These are phyloP conservation scores for Phortica variegata DNA, from an alignment of 1,140 invertebrate genomes.

Conservation along the genomic window DNA sequence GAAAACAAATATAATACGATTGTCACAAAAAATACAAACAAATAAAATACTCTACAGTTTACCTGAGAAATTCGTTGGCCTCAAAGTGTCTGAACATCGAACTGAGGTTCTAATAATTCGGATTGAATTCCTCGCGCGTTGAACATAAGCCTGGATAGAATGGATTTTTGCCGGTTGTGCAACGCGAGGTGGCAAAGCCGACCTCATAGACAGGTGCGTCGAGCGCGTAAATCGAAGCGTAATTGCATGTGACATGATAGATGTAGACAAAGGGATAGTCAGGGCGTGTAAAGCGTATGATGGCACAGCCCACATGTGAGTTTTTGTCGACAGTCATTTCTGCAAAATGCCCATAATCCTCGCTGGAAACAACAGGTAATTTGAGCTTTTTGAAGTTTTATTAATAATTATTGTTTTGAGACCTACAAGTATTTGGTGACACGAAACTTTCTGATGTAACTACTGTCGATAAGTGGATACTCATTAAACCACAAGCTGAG, in stretches of 20 bases:
- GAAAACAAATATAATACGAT: too few relatives aligned
- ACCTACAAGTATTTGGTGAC: conserved; percentile 51
- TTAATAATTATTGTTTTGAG: background rate
- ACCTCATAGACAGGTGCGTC: conserved; percentile 39
- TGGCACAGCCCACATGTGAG: conserved; percentile 41
- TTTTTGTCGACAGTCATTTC: conserved; percentile 51
- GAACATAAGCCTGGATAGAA: conserved; percentile 51
- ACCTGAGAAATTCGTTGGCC: conserved; percentile 24
- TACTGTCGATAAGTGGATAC: conserved; percentile 41
- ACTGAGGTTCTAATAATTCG: conserved; percentile 33
- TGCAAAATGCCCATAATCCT: conserved; percentile 53
- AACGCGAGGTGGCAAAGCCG: conserved; percentile 31
- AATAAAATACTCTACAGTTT: conserved; percentile 31
- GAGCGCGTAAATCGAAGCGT: conserved; percentile 43
- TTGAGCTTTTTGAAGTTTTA: background rate
- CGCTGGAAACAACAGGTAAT: conserved; percentile 18
- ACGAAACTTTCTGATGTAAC: conserved; percentile 37
- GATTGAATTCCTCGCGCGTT: conserved; percentile 37
- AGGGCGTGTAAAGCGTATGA: conserved; percentile 44
- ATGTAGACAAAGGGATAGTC: conserved; percentile 47
- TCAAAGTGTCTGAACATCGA: background rate
- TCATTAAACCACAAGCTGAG: conserved; percentile 48
- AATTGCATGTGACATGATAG: conserved; percentile 51
- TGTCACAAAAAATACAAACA: too few relatives aligned
- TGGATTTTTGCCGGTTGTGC: conserved; percentile 41